Evolutionary conservation across 2,888 invertebrate species (phyloP).

Genomic region (Mantis religiosa): DNA sequence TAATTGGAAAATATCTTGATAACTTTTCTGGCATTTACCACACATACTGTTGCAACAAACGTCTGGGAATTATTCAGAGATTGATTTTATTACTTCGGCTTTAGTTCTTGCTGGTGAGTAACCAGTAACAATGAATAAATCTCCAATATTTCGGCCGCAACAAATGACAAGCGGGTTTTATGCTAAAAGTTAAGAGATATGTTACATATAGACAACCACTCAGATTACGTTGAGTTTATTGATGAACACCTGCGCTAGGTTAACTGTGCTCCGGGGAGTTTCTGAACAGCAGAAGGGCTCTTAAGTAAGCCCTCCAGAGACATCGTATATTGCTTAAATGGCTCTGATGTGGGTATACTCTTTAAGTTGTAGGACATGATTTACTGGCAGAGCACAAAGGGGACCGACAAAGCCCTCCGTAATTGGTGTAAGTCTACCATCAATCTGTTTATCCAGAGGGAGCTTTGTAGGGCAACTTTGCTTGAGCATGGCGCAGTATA

Average conservation of each 20-base stretch:
- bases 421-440: neutral
- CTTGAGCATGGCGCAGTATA: neutral
- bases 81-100: too few relatives aligned
- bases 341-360: neutral
- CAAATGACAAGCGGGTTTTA: neutral
- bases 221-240: neutral
- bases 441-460: neutral
- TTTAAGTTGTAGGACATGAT: neutral
- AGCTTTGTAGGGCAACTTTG: neutral
- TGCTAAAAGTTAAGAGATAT: neutral
- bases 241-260: neutral
- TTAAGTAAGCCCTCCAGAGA: neutral
- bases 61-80: too few relatives aligned
- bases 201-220: neutral
- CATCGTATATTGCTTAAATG: neutral
- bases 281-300: neutral
- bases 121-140: too few relatives aligned
- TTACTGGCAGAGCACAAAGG: neutral
- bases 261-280: neutral
- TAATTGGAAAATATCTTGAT: too few relatives aligned
- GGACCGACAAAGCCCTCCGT: neutral
- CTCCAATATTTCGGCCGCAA: too few relatives aligned
- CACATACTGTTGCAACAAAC: too few relatives aligned
- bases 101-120: too few relatives aligned
- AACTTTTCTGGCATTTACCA: too few relatives aligned